These are phyloP conservation scores for Collichthys lucidus DNA, from an alignment of 2,113 vertebrate species.

Conservation along the genomic window DNA sequence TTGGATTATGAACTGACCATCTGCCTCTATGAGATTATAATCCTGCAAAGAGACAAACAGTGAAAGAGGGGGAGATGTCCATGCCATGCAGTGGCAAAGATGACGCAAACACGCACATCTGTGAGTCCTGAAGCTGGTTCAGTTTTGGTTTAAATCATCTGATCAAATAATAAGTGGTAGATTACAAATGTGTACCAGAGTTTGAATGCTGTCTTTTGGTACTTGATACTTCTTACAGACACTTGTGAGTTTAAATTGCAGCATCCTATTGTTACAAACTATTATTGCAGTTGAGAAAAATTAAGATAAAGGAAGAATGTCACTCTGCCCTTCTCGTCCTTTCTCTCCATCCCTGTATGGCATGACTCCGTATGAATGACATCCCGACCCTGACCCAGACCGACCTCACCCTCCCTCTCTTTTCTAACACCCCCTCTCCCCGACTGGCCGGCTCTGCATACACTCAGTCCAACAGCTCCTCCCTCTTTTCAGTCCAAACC, in stretches of 20 bases:
- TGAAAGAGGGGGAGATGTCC: conserved; percentile 42
- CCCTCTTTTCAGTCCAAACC: conserved; percentile 64
- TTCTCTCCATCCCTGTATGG: conserved; percentile 53
- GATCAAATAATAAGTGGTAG: too few species aligned
- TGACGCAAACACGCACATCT: not conserved
- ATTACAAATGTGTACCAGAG: not conserved
- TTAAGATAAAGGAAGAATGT: conserved; percentile 44
- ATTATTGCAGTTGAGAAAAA: conserved; percentile 1
- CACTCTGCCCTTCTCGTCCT: conserved; percentile 38
- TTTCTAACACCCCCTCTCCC: conserved; percentile 46
- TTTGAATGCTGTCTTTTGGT: not conserved
- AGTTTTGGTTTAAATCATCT: not conserved
- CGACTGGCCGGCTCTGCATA: conserved; percentile 53
- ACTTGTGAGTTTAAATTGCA: not conserved
- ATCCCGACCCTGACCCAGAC: conserved; percentile 75
- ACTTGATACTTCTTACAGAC: not conserved
- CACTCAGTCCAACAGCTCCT: conserved; percentile 60
- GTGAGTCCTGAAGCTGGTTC: not conserved
- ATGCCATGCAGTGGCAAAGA: not conserved
- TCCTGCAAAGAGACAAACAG: conserved; percentile 65
- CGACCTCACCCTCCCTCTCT: conserved; percentile 63
- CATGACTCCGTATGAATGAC: conserved; percentile 79
- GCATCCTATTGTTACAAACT: not conserved
- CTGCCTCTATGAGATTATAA: conserved; percentile 80
- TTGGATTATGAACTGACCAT: conserved; percentile 77